A percentile compares a stretch with the other conserved stretches of the same genome.
These are phyloP conservation scores for Plecturocebus donacophilus DNA, from an alignment of 2,113 vertebrate genomes.

Conservation along the genomic window DNA sequence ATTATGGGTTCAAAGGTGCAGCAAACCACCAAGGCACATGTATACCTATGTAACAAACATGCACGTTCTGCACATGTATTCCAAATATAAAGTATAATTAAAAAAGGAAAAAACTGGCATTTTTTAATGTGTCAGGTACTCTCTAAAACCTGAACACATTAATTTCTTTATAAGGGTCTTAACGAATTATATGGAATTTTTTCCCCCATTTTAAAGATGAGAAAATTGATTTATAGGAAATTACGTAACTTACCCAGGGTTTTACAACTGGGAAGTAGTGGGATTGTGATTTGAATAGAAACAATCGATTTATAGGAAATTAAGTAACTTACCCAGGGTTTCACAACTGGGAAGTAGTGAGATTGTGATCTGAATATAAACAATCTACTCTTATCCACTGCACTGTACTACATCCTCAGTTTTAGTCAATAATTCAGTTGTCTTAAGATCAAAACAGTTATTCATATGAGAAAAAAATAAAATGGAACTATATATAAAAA, in stretches of 20 bases:
- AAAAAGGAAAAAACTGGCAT: too few species aligned
- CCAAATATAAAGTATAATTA: too few species aligned
- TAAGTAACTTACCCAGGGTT: neutral
- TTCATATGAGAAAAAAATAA: constrained; percentile 28
- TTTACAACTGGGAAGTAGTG: neutral
- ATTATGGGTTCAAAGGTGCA: too few species aligned
- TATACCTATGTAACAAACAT: too few species aligned
- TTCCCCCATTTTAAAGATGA: neutral
- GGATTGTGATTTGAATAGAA: constrained; percentile 6
- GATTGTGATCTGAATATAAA: constrained; percentile 21
- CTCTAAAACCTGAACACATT: constrained; percentile 48
- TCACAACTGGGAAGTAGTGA: neutral
- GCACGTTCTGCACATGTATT: too few species aligned
- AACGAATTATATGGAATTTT: neutral
- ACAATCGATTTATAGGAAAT: neutral
- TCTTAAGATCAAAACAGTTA: neutral
- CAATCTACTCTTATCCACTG: neutral
- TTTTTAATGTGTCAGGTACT: neutral
- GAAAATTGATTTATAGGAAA: neutral
- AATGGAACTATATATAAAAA: neutral
- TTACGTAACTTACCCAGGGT: neutral
- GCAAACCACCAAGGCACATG: too few species aligned
- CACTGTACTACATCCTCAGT: neutral
- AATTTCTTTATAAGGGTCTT: neutral
- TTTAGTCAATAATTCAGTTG: neutral